Evolutionary conservation across 2,888 invertebrate genomes (phyloP), one percentile per base, ranked within the genome.

Genomic region (Brachynemurus nebulosus): DNA sequence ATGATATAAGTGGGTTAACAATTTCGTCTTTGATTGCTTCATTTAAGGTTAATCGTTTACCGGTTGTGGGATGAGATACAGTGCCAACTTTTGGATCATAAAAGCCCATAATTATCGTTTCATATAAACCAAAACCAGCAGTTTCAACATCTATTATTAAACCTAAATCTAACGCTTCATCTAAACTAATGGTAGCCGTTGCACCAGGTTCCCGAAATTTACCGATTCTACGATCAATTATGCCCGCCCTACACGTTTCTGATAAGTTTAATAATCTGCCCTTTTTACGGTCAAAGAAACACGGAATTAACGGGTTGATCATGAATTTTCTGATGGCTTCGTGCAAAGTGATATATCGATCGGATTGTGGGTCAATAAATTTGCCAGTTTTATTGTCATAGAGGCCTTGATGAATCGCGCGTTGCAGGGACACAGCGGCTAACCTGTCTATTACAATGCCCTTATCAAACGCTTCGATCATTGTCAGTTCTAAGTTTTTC

Each of bases 91-190:
- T 65, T 2, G 71, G 66, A 51, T 84, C 78, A 59, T 85, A 88
- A 58, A 90, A 72, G 39, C 81, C 78, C 80, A 88, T 85, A 35
- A 78, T 71, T 47, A 90, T 61, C 0, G 81, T 72, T 54, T 89
- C 86, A 54, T 86, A 85, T 1, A 91, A 61, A 16, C 84, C 81
- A 59, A 90, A 86, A 44, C 81, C 78, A 25, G 83, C 80, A 51
- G 78, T 81, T 68, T 90, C 82, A 51, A 89, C 86, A 56, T 90
- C 89, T n/a, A 90, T 76, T 47, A 91, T 83, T 39, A 84, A 67
- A 4, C 86, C 88, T 53, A 78, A 61, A 48, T 79, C 78, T 61
- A 90, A 68, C 1, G 90, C 89, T 56, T 80, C 77, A 18, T 77
- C 77, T 4, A 90, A 60, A 7, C 81, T 68, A 34, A 88, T 70